Percentiles rank a stretch among this genome's conserved stretches.
phyloP scores from a whole-genome alignment of 2,888 invertebrate species.

The Hemistola chrysoprasaria region DNA sequence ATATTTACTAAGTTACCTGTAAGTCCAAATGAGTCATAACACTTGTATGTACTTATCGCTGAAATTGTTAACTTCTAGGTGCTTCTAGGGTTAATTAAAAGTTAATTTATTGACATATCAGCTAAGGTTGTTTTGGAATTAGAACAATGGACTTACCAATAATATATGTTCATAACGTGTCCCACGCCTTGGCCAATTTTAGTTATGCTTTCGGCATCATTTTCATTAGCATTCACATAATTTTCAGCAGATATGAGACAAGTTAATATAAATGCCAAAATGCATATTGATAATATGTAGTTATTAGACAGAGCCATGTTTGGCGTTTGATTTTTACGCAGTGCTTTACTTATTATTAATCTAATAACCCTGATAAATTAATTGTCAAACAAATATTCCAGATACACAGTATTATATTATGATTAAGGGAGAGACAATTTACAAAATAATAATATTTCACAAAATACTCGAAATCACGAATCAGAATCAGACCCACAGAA shows the following conservation, averaged over 20 bases:
- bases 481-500: no score
- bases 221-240: slow-evolving; percentile 74
- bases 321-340: background rate
- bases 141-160: slow-evolving; percentile 88
- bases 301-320: slow-evolving; percentile 56
- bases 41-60: no score
- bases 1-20: no score
- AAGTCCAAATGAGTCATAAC: no score
- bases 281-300: slow-evolving; percentile 49
- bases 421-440: no score
- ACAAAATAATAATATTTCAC: no score
- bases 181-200: slow-evolving; percentile 81
- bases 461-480: no score
- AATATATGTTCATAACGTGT: slow-evolving; percentile 88
- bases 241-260: slow-evolving; percentile 58
- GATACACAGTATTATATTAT: no score
- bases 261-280: slow-evolving; percentile 52
- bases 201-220: slow-evolving; percentile 83
- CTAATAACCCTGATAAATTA: no score
- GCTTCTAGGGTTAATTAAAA: background rate
- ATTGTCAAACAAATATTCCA: no score
- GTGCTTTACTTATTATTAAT: no score
- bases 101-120: background rate
- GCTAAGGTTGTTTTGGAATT: background rate
- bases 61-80: no score